These are phyloP conservation scores for Torymus aiolomorphi DNA, from an alignment of 2,888 invertebrate genomes.

Conservation along the genomic window DNA sequence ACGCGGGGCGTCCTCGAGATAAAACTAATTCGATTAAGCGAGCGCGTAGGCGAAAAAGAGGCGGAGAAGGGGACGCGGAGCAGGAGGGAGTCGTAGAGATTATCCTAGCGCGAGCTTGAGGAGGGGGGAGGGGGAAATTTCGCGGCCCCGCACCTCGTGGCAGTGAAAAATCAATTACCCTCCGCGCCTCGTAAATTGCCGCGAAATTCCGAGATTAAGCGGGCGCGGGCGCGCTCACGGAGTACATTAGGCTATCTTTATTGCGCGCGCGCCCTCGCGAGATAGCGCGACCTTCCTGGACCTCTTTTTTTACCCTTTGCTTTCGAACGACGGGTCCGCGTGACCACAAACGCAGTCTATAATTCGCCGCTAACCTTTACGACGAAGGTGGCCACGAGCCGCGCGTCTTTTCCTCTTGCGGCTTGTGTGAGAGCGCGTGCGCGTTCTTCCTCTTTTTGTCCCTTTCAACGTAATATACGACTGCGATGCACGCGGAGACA, in stretches of 20 bases:
- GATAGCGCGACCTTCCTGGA: not conserved
- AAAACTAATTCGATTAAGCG: conserved; percentile 49
- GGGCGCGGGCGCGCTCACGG: conserved; percentile 24
- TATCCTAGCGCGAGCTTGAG: not conserved
- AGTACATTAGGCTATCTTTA: conserved; percentile 51
- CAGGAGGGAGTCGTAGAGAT: not conserved
- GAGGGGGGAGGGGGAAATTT: conserved; percentile 9
- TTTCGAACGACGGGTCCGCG: no score
- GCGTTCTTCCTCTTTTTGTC: conserved; percentile 25
- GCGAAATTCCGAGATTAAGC: conserved; percentile 47
- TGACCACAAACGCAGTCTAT: conserved; percentile 16
- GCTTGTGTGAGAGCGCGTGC: no score
- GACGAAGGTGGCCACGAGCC: conserved; percentile 28
- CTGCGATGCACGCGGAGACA: conserved; percentile 31
- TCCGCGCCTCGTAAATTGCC: conserved; percentile 47
- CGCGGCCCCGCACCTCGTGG: not conserved
- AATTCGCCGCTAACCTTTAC: conserved; percentile 44
- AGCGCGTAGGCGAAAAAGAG: no score
- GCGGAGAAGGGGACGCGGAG: not conserved
- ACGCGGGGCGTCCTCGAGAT: conserved; percentile 17
- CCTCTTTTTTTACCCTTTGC: no score
- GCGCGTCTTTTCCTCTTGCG: not conserved
- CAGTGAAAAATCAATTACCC: conserved; percentile 49
- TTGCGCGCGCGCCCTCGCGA: conserved; percentile 26
- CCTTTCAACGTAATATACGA: conserved; percentile 47